Evolutionary conservation across 2,113 vertebrate genomes (phyloP).

Genomic region (Nesoenas mayeri): DNA sequence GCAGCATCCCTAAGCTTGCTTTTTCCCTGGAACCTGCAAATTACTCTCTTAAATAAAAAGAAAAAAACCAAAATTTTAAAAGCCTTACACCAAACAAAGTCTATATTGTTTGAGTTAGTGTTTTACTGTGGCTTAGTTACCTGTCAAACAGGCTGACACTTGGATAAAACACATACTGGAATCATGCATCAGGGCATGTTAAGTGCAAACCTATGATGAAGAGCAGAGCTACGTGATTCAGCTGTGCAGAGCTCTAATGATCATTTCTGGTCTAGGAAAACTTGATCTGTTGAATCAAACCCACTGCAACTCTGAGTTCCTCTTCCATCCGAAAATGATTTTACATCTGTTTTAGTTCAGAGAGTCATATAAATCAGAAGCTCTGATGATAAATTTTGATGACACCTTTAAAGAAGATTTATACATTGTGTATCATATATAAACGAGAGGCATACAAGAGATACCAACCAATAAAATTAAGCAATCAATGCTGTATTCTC

Average conservation of each 20-base stretch:
- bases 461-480: constrained; percentile 31
- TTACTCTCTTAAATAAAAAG: not conserved
- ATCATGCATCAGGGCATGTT: not conserved
- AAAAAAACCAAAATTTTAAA: not conserved
- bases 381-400: constrained; percentile 40
- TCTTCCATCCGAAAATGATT: constrained; percentile 2
- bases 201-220: not conserved
- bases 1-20: not conserved
- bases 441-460: not conserved
- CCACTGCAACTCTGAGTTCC: not conserved
- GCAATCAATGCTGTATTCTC: not conserved
- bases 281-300: not conserved
- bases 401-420: constrained; percentile 51
- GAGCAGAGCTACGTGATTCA: not conserved
- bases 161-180: constrained; percentile 20
- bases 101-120: not conserved
- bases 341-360: constrained; percentile 57
- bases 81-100: not conserved
- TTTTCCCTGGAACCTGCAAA: not conserved
- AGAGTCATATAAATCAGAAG: constrained; percentile 51
- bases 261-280: constrained; percentile 16
- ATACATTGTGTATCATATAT: not conserved
- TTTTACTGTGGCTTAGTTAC: constrained; percentile 20
- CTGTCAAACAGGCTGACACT: constrained; percentile 57
- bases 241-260: not conserved